A percentile compares a stretch with the other conserved stretches of the same genome.
These are phyloP conservation scores for Sebastes diaconus DNA, from an alignment of 2,797 vertebrate genomes.

Conservation along the genomic window DNA sequence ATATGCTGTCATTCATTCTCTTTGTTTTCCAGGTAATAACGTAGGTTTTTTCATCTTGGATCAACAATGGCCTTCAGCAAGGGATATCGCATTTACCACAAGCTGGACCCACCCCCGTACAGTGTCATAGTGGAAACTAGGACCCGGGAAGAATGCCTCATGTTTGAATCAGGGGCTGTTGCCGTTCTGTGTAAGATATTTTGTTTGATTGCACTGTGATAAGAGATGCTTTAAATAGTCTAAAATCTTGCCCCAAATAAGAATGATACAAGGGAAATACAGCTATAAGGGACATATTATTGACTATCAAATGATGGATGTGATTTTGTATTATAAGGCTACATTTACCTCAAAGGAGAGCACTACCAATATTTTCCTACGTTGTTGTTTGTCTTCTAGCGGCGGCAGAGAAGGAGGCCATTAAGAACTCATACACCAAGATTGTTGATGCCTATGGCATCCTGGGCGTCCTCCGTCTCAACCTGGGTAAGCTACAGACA, in stretches of 20 bases:
- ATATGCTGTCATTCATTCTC: not conserved
- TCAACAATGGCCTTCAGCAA: constrained; percentile 97
- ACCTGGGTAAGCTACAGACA: constrained; percentile 88
- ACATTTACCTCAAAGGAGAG: not conserved
- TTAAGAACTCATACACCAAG: constrained; percentile 91
- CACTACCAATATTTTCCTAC: not conserved
- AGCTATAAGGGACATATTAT: not conserved
- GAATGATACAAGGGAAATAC: not conserved
- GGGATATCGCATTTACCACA: constrained; percentile 97
- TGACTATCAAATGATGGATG: not conserved
- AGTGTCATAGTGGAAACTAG: constrained; percentile 95
- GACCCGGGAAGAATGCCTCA: constrained; percentile 93
- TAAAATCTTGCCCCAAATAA: not conserved
- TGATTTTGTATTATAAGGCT: not conserved
- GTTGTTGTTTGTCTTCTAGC: constrained; percentile 77
- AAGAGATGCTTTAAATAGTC: not conserved
- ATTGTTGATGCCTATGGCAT: constrained; percentile 97
- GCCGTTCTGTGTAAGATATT: constrained; percentile 93
- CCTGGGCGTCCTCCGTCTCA: constrained; percentile 93
- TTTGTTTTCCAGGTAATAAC: constrained; percentile 63
- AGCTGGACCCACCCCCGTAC: constrained; percentile 95
- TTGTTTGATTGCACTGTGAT: constrained; percentile 28
- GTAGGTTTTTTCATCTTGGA: constrained; percentile 59
- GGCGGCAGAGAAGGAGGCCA: constrained; percentile 95
- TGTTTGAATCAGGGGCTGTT: constrained; percentile 98